These are phyloP conservation scores for Ochotona princeps DNA, from an alignment of 2,113 vertebrate genomes.

Conservation along the genomic window DNA sequence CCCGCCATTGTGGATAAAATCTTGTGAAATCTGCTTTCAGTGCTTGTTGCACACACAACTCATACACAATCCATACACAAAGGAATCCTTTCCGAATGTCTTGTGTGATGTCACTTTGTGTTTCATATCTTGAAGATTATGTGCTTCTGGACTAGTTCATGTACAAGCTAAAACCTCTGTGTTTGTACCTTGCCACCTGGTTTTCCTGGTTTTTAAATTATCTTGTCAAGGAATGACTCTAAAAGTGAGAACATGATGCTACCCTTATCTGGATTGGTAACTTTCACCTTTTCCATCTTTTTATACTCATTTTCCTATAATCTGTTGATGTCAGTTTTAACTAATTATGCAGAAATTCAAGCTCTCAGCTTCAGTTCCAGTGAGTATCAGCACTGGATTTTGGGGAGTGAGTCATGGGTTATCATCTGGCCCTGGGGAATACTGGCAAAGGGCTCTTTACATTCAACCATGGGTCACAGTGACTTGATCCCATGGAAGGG, in stretches of 20 bases:
- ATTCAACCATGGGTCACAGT: not conserved
- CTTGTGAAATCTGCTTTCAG: not conserved
- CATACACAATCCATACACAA: not conserved
- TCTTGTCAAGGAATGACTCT: conserved; percentile 17
- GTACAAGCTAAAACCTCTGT: conserved; percentile 11
- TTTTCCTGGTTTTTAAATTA: conserved; percentile 53
- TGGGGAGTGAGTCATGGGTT: not conserved
- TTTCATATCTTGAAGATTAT: not conserved
- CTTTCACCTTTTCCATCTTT: not conserved
- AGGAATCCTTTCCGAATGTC: not conserved
- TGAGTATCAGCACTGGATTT: not conserved
- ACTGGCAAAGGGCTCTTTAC: not conserved
- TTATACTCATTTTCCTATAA: not conserved
- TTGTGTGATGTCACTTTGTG: not conserved
- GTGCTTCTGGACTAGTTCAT: not conserved
- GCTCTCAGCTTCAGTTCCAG: not conserved
- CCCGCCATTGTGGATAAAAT: no score
- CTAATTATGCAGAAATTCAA: not conserved
- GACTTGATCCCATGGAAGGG: not conserved
- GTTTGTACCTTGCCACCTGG: not conserved
- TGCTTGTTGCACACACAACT: not conserved
- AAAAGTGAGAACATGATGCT: not conserved
- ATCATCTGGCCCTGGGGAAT: not conserved
- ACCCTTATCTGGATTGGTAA: not conserved
- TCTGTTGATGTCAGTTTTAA: not conserved